Base-by-base conservation (phyloP, 2,888 invertebrate species). In the Epistrophella euchroma region DNA sequence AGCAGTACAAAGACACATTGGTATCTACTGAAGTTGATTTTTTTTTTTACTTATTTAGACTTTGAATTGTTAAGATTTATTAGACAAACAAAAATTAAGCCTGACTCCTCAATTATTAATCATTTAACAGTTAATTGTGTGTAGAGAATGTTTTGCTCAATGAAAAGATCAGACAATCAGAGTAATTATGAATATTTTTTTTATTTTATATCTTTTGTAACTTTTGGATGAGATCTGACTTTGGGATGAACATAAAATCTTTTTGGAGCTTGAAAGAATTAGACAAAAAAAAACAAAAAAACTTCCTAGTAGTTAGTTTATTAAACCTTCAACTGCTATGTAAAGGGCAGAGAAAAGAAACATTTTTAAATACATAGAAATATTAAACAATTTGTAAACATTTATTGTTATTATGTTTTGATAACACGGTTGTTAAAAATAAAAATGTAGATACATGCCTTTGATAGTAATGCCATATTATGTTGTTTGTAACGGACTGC, bases 101-200 rank as follows among this genome's bases (percentile, higher is more conserved):
- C 47, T 25, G 80, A 60, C 85, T 50, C 45, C 52, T 55, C 47
- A 81, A 80, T 81, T 76, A 76, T 47, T 19, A 32, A 17, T 15
- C 47, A 71, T 45, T 52, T 60, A 66, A 60, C 70, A 40, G 37
- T 52, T 52, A 85, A 85, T 80, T 85, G 76, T 28, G 55, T 58
- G 35, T 22, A 50, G 22, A 66, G 13, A 50, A 37, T 50, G 11
- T 17, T 66, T 25, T 13, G 6, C 6, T 66, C 66, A 66, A 19
- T 47, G 32, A 35, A 66, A 47, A 66, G 45, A 64, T 32, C 35
- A 35, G 32, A 35, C 32, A 47, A n/a, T 64, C 17, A 47, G 11
- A 22, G 19, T 47, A 43, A 47, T 68, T 68, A n/a, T 52, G 4
- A 17, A n/a, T 7, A n/a, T 64, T 45, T 62, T 45, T 45, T 32